Percentiles rank a stretch among this genome's conserved stretches.
phyloP scores from a whole-genome alignment of 2,113 vertebrate species.

The Clarias batrachus region DNA sequence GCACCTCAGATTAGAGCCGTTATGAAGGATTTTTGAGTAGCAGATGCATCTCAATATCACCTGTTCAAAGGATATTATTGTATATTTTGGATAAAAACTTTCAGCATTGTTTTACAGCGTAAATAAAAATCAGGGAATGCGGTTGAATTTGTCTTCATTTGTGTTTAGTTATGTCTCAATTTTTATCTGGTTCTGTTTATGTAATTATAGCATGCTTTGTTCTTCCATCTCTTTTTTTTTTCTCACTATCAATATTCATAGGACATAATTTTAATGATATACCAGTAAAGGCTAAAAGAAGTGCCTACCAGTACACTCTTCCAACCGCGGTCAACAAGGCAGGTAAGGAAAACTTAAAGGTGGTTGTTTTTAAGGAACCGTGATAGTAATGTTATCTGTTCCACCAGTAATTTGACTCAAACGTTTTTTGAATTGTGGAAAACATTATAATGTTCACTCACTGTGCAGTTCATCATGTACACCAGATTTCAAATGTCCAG shows the following conservation, averaged over 20 bases:
- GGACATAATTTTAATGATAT: slow-evolving; percentile 82
- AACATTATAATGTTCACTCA: not conserved
- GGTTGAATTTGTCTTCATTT: no score
- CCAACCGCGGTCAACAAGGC: slow-evolving; percentile 89
- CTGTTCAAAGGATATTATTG: no score
- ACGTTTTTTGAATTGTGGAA: not conserved
- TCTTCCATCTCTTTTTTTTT: not conserved
- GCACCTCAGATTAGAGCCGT: no score
- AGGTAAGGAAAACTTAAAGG: slow-evolving; percentile 63
- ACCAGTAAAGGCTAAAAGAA: slow-evolving; percentile 93
- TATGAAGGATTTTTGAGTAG: no score
- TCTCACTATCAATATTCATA: slow-evolving; percentile 54
- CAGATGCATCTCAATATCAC: no score
- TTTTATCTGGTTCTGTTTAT: not conserved
- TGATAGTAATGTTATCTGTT: not conserved
- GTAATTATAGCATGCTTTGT: not conserved
- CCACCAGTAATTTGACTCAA: not conserved
- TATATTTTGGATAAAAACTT: no score
- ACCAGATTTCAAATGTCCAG: not conserved
- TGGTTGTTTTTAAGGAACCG: not conserved
- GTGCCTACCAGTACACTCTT: slow-evolving; percentile 87
- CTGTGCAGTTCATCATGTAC: not conserved
- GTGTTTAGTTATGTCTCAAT: no score
- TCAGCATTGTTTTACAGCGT: no score
- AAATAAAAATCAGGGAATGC: no score